Percentiles rank a stretch among this genome's conserved stretches.
Conservation (phyloP, 2,797 vertebrate genomes). For the Sebastes nivosus region DNA sequence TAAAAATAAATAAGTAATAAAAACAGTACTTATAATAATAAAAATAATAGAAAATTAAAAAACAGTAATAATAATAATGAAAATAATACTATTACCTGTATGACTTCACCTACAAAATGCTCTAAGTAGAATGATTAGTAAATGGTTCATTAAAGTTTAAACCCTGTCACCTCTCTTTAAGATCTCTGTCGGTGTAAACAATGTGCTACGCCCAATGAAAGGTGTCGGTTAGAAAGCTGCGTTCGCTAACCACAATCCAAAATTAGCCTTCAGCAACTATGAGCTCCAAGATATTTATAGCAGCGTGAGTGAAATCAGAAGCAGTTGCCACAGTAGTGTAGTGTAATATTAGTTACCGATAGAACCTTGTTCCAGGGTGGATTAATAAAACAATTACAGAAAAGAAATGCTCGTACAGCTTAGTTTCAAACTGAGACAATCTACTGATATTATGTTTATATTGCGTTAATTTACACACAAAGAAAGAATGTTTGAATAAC, state of each 20-base stretch:
- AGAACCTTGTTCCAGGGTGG: not conserved
- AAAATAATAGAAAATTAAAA: too few relatives aligned
- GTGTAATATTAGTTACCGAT: not conserved
- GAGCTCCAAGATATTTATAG: constrained; percentile 26
- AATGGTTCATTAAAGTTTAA: too few relatives aligned
- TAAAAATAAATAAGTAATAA: too few relatives aligned
- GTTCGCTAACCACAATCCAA: constrained; percentile 43
- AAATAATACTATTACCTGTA: too few relatives aligned
- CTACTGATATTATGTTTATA: not conserved
- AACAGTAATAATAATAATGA: too few relatives aligned
- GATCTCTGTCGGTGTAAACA: constrained; percentile 11
- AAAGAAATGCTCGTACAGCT: not conserved
- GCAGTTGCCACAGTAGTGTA: constrained; percentile 1
- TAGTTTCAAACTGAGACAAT: not conserved
- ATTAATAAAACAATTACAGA: not conserved
- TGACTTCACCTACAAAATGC: too few relatives aligned
- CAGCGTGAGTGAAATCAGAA: constrained; percentile 10
- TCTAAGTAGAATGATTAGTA: too few relatives aligned
- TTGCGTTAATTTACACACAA: not conserved
- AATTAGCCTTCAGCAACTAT: constrained; percentile 10
- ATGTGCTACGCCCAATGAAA: constrained; percentile 1
- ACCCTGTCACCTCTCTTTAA: not conserved
- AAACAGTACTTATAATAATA: too few relatives aligned
- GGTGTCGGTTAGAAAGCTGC: constrained; percentile 16
- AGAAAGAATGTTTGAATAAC: too few relatives aligned